These are phyloP conservation scores for Trichogramma pretiosum DNA, from an alignment of 1,140 invertebrate species.

Conservation along the genomic window DNA sequence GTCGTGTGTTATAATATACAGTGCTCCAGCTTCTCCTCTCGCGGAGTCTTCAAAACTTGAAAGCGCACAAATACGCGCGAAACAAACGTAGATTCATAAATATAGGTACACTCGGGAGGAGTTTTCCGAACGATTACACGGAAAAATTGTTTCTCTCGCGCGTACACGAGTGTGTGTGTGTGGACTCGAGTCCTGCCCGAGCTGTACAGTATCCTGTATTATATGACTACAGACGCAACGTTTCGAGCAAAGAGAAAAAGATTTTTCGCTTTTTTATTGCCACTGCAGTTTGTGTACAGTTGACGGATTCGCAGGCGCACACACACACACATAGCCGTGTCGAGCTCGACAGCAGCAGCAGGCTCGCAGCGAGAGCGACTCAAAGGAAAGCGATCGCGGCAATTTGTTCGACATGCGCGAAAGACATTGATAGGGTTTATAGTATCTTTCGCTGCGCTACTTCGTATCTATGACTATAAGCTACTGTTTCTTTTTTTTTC, in stretches of 20 bases:
- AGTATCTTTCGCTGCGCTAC: not conserved
- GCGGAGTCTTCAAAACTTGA: not conserved
- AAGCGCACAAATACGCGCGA: slow-evolving; percentile 4
- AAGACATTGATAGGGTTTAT: slow-evolving; percentile 3
- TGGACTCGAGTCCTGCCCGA: no score
- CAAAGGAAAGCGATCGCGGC: not conserved
- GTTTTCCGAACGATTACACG: slow-evolving; percentile 20
- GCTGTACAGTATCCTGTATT: no score
- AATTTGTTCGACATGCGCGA: not conserved
- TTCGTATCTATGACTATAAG: not conserved
- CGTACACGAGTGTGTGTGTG: no score
- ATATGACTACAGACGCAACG: no score
- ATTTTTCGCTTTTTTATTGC: slow-evolving; percentile 10
- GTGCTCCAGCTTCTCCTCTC: no score
- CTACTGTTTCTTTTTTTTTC: no score
- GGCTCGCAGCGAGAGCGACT: not conserved
- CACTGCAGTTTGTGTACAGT: no score
- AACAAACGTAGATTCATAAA: no score
- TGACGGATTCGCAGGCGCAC: slow-evolving; percentile 12
- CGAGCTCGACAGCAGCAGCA: not conserved
- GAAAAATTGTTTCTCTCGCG: slow-evolving; percentile 16
- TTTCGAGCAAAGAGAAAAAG: not conserved
- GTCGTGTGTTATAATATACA: no score
- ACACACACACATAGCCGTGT: not conserved
- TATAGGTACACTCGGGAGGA: no score